Base-by-base conservation (phyloP, 1,140 invertebrate species). In the Neocloeon triangulifer region DNA sequence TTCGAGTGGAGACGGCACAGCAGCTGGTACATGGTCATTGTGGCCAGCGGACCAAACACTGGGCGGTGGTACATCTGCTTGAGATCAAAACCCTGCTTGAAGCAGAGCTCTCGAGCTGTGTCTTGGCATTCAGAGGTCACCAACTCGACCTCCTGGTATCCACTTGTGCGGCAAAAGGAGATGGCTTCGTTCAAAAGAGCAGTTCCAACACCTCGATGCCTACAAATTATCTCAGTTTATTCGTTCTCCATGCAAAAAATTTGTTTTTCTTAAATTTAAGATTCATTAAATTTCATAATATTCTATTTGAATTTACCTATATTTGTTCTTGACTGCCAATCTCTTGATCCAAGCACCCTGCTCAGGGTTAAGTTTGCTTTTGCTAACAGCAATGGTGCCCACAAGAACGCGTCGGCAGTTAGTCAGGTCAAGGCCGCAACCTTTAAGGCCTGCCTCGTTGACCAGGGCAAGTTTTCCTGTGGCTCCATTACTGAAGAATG, bases 71-170 rank as follows among this genome's bases (percentile, higher is more conserved):
- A 63, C 46, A 62, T 55, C 40, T 59, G 54, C 34, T 56, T 51
- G 2, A 61, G 42, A 37, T 62, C 56, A 38, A 66, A 66, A 10
- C 57, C 59, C 33, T 53, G 57, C 20, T 57, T 60, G n/a, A 56
- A 39, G 35, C 56, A 62, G 9, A 64, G 38, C 37, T 53, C 53
- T 35, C 52, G 43, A 17, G 55, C 59, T 34, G 44, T 50, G 19
- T 58, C 49, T 14, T 56, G 58, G 35, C 62, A 59, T 39, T 66
- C 59, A 0, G 62, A 59, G 12, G 57, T 55, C 1, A 57, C 51
- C 10, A 52, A 43, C 38, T 62, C 54, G 28, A 52, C 51, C 35
- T 47, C 52, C 19, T 49, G 48, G 39, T 60, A 62, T 4, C 58
- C 52, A 33, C 57, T 48, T 8, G 52, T 46, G 25, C 47, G 52